Base-by-base conservation (phyloP, 2,113 vertebrate species). In the Bettongia penicillata region DNA sequence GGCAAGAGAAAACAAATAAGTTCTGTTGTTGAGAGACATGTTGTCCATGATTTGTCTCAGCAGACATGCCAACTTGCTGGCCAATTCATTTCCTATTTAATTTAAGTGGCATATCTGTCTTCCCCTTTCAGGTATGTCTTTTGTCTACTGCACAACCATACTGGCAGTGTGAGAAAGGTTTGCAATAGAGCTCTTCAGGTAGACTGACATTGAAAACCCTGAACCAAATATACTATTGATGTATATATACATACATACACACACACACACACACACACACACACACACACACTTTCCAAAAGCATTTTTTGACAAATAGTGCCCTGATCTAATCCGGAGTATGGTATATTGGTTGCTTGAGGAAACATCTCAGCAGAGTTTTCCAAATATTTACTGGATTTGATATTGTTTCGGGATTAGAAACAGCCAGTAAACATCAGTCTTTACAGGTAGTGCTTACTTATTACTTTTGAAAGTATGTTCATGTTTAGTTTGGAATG, bases 21-120 rank as follows among this genome's bases (percentile, higher is more conserved):
- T 99, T 99, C 98, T 98, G 98, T 99, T 99, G 98, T 98, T 99
- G 99, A 99, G 99, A 99, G 99, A 99, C 99, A 98, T 98, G 98
- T 99, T 98, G 99, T 99, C 99, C 99, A 99, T 99, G 99, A 99
- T 99, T 99, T 99, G 99, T 99, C 98, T 99, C 99, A 98, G 98
- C 98, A 99, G 99, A 99, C 99, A 98, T 98, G 99, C 99, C 99
- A 98, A 99, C 99, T 99, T 98, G 99, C 99, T 98, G 99, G 99
- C 99, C 99, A 99, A 99, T 99, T 99, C 99, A 99, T 99, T 99
- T 99, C 99, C 99, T 99, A 99, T 99, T 99, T 98, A 98, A 98
- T 98, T 98, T 98, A 99, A 99, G 99, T 99, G 99, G 99, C 98
- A 99, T 99, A 99, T 99, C 99, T 99, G 99, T 99, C 99, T 99